A percentile compares a stretch with the other conserved stretches of the same genome.
Conservation (phyloP, 2,797 vertebrate genomes). For the Gambelia wislizenii region DNA sequence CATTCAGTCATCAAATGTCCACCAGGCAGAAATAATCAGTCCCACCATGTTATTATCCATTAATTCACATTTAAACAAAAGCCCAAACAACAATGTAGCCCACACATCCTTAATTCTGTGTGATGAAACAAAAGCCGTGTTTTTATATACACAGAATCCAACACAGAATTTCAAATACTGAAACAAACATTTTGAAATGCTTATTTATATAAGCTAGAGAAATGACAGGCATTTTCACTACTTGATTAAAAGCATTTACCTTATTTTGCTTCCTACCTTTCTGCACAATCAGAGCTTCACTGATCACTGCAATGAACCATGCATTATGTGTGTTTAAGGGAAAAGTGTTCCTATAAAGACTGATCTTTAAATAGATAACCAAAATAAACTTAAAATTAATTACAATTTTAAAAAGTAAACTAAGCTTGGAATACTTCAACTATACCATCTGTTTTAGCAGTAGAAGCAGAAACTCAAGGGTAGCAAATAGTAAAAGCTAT, state of each 20-base stretch:
- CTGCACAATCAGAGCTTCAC: not conserved
- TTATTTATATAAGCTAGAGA: not conserved
- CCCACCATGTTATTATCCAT: not conserved
- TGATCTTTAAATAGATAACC: constrained; percentile 14
- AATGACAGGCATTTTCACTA: not conserved
- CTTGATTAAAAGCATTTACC: not conserved
- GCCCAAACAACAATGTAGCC: not conserved
- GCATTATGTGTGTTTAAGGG: not conserved
- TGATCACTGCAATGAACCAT: not conserved
- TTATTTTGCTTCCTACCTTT: not conserved
- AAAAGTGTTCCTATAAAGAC: not conserved
- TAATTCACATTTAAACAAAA: not conserved
- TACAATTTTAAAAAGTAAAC: constrained; percentile 39
- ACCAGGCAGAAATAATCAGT: not conserved
- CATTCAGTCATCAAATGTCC: not conserved
- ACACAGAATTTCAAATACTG: constrained; percentile 16
- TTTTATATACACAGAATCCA: constrained; percentile 3
- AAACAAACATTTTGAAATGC: constrained; percentile 35
- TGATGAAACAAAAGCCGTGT: not conserved
- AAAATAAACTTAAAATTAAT: constrained; percentile 33
- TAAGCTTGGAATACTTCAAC: constrained; percentile 39
- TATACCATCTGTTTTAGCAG: constrained; percentile 60
- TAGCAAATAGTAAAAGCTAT: constrained; percentile 34
- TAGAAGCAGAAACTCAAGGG: constrained; percentile 42
- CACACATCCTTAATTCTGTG: constrained; percentile 24